Evolutionary conservation across 2,797 vertebrate species (phyloP), one percentile per base, ranked within the genome.

Genomic region (Tarsius wallacei): DNA sequence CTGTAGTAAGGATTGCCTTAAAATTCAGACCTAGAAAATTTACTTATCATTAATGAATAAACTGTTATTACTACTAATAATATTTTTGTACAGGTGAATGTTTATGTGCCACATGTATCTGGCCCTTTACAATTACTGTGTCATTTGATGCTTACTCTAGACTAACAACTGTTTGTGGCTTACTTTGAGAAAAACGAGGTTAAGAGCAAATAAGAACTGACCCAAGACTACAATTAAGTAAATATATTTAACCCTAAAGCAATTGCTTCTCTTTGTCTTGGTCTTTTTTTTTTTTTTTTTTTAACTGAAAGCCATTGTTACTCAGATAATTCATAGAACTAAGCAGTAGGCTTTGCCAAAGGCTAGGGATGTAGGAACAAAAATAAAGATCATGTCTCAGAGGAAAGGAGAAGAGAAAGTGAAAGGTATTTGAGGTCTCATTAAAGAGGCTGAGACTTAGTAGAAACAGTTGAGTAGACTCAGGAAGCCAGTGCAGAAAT

Each of bases 171-270:
- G 22, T 61, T 7, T 70, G 8, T 55, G 49, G 33, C 6, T 93
- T 91, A 55, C 61, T 91, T 49, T 66, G 36, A 93, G 78, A 70
- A 64, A 85, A 96, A 73, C 10, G 7, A 55, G 2, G 1, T 57
- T 59, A 80, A 64, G 22, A 88, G 76, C 59, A 88, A 82, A 57
- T 71, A 83, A 78, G 21, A 92, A 33, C 12, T 94, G 42, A 87
- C 10, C 24, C 14, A 76, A 87, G 4, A 28, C 87, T 26, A 81
- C 26, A 68, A 47, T 66, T 66, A 86, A 81, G 28, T 74, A 57
- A 86, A 73, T 57, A 16, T 71, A 77, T 77, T 92, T 68, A 16
- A 94, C 78, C 2, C 6, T 63, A 78, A 87, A 7, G 13, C 10
- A 66, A 59, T 81, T 88, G 74, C 1, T 87, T 93, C 33, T 63